Conservation (phyloP, 2,888 invertebrate genomes). For the Pollenia amentaria region DNA sequence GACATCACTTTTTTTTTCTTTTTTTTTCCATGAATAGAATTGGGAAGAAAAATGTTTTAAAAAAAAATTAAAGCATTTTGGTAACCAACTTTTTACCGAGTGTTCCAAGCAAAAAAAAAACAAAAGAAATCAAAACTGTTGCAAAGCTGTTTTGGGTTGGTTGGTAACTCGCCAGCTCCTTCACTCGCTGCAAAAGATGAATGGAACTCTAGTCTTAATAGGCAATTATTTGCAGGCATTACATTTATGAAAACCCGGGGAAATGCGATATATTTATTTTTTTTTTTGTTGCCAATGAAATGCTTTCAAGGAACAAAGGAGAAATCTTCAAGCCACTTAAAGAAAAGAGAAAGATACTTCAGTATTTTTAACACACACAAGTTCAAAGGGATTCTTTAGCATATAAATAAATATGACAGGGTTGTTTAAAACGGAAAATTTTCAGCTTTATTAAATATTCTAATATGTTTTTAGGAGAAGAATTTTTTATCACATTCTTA, state of each 20-base stretch:
- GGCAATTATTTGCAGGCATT: slow-evolving; percentile 72
- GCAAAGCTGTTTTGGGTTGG: slow-evolving; percentile 21
- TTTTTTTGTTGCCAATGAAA: background rate
- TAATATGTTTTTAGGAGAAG: background rate
- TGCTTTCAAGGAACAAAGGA: slow-evolving; percentile 51
- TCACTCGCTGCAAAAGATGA: slow-evolving; percentile 23
- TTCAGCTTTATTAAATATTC: background rate
- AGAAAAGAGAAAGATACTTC: slow-evolving; percentile 59
- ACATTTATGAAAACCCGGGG: background rate
- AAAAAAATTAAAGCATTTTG: background rate
- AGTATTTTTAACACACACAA: slow-evolving; percentile 69
- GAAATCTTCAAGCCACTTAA: slow-evolving; percentile 37
- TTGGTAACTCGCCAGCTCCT: slow-evolving; percentile 44
- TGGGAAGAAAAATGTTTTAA: background rate
- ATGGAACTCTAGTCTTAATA: slow-evolving; percentile 54
- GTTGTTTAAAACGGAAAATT: background rate
- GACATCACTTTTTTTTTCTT: slow-evolving; percentile 41
- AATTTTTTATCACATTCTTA: background rate
- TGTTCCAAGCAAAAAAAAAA: background rate
- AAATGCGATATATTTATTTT: background rate
- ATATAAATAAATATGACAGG: slow-evolving; percentile 35
- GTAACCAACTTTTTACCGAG: slow-evolving; percentile 16
- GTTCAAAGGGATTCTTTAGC: slow-evolving; percentile 68
- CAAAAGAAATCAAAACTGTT: slow-evolving; percentile 37
- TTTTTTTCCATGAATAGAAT: background rate